Conservation (phyloP, 2,888 invertebrate species). For the Ligdia adustata region DNA sequence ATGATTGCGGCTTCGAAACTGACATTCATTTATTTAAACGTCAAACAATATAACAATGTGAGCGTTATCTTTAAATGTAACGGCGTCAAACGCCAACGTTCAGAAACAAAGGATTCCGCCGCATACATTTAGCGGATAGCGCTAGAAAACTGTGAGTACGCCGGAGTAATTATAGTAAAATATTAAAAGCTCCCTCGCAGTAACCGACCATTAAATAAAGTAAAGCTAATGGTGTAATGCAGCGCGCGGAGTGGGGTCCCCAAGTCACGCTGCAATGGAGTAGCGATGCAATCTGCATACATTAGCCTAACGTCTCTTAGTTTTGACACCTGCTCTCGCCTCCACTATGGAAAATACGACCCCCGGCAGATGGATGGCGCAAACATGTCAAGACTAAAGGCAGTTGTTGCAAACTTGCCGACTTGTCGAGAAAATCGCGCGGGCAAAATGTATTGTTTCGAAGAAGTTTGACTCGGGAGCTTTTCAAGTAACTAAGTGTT, state of each 20-base stretch:
- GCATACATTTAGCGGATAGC: conserved; percentile 26
- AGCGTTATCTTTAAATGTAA: conserved; percentile 3
- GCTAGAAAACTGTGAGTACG: conserved; percentile 31
- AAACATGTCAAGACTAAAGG: conserved; percentile 73
- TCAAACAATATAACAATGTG: not conserved
- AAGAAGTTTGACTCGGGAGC: conserved; percentile 48
- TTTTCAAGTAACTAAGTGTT: conserved; percentile 51
- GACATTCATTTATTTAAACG: conserved; percentile 5
- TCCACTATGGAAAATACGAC: conserved; percentile 55
- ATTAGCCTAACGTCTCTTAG: conserved; percentile 80
- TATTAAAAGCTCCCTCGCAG: conserved; percentile 38
- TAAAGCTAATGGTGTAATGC: conserved; percentile 64
- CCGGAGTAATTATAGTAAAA: conserved; percentile 38
- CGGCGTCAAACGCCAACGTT: conserved; percentile 4
- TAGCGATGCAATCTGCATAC: conserved; percentile 81
- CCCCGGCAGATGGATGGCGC: conserved; percentile 68
- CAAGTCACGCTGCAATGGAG: conserved; percentile 39
- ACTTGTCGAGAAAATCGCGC: conserved; percentile 49
- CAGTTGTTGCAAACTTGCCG: conserved; percentile 62
- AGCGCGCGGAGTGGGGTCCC: conserved; percentile 37
- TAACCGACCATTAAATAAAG: conserved; percentile 60
- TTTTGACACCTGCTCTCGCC: conserved; percentile 80
- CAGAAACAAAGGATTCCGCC: conserved; percentile 24
- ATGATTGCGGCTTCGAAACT: conserved; percentile 3
- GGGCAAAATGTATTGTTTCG: conserved; percentile 51